Evolutionary conservation across 2,113 vertebrate genomes (phyloP), one percentile per base, ranked within the genome.

Genomic region (Tiliqua scincoides): DNA sequence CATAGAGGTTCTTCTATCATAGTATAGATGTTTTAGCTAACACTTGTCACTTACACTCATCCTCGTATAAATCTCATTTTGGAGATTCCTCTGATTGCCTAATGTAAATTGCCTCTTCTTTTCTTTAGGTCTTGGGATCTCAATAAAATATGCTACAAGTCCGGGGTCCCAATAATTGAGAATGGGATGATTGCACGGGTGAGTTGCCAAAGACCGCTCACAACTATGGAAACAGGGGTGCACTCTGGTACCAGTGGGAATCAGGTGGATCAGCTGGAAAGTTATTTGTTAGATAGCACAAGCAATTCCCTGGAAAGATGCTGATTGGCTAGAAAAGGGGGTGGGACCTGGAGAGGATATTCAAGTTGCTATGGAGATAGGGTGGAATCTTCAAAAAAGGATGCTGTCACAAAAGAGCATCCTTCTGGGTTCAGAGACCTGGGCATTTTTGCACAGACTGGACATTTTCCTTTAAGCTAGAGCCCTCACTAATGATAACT

Each of bases 61-160:
- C n/a, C n/a, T 30, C 12, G 20, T 62, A 4, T 5, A 57, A 21
- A 40, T 23, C 23, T 40, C 23, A 43, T 14, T 25, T 3, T 12
- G 61, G 8, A 54, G 74, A 59, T 35, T 30, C 0, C 0, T 85
- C 76, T 25, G 92, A 73, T 87, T 3, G n/a, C 74, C 40, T 75
- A 18, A 32, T 57, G 10, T 59, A 61, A 27, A 25, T 79, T 77
- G 4, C 11, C 3, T 74, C 27, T 73, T 11, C 43, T 65, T n/a
- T 87, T 67, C 72, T 93, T 72, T 89, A 99, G 99, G 94, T 99
- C 98, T 1, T 99, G 99, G 99, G 98, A 99, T 96, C 96, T 99
- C 91, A 99, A 99, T 94, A 99, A 99, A 97, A 98, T 99, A 95
- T 99, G 99, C 96, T 99, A 99, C 95, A 99, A 99, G 95, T 99